Conservation (phyloP, 2,113 vertebrate genomes). For the Kryptolebias marmoratus region DNA sequence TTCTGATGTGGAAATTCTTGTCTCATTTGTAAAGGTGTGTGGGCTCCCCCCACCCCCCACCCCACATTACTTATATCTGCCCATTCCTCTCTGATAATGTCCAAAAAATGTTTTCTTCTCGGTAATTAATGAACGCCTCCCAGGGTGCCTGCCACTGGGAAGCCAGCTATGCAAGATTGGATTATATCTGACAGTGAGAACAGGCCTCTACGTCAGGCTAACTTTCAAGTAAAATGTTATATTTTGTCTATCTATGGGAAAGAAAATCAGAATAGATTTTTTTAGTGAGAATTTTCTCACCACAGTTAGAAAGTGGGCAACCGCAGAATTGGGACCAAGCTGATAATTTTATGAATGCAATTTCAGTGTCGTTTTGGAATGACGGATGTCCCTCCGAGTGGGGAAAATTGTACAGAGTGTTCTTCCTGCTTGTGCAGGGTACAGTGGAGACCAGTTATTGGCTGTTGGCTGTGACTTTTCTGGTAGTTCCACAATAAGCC, state of each 20-base stretch:
- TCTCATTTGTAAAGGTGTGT: conserved; percentile 33
- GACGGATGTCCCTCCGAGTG: conserved; percentile 12
- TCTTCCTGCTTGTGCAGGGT: conserved; percentile 31
- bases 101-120: conserved; percentile 44
- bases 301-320: conserved; percentile 19
- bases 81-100: conserved; percentile 33
- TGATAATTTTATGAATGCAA: conserved; percentile 13
- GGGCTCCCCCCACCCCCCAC: neutral
- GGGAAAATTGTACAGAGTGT: conserved; percentile 16
- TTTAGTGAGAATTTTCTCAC: neutral
- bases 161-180: conserved; percentile 19
- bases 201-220: conserved; percentile 22
- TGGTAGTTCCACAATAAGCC: conserved; percentile 62
- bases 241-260: conserved; percentile 36
- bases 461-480: conserved; percentile 55
- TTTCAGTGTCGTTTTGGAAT: conserved; percentile 15
- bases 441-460: conserved; percentile 17
- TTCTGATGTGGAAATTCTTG: conserved; percentile 50
- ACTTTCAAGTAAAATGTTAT: conserved; percentile 49
- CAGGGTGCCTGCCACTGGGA: conserved; percentile 23
- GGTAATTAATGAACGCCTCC: conserved; percentile 44
- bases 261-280: conserved; percentile 38
- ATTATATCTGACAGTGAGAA: conserved; percentile 45
- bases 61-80: conserved; percentile 10
- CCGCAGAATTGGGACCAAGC: conserved; percentile 2